Conservation (phyloP, 37 sponge, comb jelly and placozoan genomes). For the Geodia barretti region DNA sequence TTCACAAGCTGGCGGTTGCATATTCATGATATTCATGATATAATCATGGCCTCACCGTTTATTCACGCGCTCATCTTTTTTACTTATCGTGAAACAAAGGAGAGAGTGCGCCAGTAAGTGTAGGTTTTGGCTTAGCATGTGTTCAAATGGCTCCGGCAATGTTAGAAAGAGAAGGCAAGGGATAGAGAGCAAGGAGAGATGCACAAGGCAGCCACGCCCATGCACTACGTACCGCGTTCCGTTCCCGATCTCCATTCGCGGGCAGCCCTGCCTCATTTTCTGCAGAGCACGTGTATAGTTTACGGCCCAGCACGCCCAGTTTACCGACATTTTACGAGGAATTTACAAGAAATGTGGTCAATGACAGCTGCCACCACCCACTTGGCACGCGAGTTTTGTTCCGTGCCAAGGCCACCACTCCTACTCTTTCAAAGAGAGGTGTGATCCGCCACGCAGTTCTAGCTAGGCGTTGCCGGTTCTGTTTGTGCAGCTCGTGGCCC, state of each 20-base stretch:
- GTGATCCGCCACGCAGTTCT: conserved; percentile 1
- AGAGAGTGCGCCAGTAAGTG: too few relatives aligned
- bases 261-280: background rate
- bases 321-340: background rate
- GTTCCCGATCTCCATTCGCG: background rate
- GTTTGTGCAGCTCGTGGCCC: background rate
- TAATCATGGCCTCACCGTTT: too few relatives aligned
- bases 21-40: too few relatives aligned
- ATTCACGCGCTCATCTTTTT: too few relatives aligned
- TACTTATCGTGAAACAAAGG: too few relatives aligned
- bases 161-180: background rate
- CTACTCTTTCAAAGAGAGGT: conserved; percentile 18
- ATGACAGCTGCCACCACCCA: conserved; percentile 17
- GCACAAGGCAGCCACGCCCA: background rate
- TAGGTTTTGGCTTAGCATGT: too few relatives aligned
- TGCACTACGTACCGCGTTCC: background rate
- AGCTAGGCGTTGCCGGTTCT: background rate
- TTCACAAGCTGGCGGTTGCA: too few relatives aligned
- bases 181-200: background rate
- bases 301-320: background rate
- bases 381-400: background rate
- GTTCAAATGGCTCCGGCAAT: too few relatives aligned
- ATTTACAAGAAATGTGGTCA: background rate
- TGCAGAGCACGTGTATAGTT: background rate
- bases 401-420: conserved; percentile 6